A percentile compares a stretch with the other conserved stretches of the same genome.
These are phyloP conservation scores for Prenolepis imparis DNA, from an alignment of 2,888 invertebrate species.

Conservation along the genomic window DNA sequence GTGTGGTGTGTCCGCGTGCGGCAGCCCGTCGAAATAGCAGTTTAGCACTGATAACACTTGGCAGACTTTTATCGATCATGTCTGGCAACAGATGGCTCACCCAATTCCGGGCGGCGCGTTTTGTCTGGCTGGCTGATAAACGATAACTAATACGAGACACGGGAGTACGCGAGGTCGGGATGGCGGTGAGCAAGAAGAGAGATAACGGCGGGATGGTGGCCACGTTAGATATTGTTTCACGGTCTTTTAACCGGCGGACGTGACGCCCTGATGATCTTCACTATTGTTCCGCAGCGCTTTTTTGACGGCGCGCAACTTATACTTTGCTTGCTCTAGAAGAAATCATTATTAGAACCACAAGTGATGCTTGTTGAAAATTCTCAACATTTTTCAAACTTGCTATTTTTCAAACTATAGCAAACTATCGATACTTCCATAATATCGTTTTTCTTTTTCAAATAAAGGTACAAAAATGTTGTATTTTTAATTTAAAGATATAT, in stretches of 20 bases:
- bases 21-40: conserved; percentile 80
- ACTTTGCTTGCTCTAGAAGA: background rate
- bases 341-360: conserved; percentile 17
- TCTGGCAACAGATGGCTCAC: conserved; percentile 86
- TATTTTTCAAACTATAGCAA: background rate
- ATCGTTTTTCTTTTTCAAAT: too few species aligned
- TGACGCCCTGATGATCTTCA: conserved; percentile 38
- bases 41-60: conserved; percentile 85
- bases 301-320: background rate
- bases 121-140: conserved; percentile 82
- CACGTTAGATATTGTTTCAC: conserved; percentile 51
- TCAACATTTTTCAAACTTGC: conserved; percentile 4
- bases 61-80: conserved; percentile 86
- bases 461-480: background rate
- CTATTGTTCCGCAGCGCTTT: conserved; percentile 43
- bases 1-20: conserved; percentile 66
- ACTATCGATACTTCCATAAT: background rate
- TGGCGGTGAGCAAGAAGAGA: conserved; percentile 52
- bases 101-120: conserved; percentile 82
- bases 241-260: conserved; percentile 49
- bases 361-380: background rate
- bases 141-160: conserved; percentile 84
- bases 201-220: conserved; percentile 45
- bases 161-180: conserved; percentile 57
- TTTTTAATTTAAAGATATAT: background rate